Evolutionary conservation across 2,888 invertebrate genomes (phyloP), one percentile per base, ranked within the genome.

Genomic region (Nomada hirtipes): DNA sequence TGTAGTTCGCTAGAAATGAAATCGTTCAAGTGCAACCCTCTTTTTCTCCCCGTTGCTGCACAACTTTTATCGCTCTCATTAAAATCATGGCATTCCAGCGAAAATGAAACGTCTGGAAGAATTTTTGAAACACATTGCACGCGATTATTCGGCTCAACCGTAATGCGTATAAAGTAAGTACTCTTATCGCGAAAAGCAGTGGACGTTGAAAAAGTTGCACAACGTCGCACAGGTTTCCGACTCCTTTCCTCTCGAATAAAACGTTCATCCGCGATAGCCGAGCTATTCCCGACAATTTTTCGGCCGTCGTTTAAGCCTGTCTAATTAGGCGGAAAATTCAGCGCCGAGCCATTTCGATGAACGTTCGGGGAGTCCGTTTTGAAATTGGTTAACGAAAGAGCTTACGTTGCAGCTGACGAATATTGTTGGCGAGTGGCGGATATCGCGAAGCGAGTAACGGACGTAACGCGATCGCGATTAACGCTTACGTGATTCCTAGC

Each of bases 11-110:
- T 55, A 26, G 13, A 13, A 59, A 26, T 42, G 13, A 44, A 15
- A 44, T 44, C 26, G 57, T n/a, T 44, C 42, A 9, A 44, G n/a
- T 47, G 18, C 69, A 9, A 55, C 23, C 15, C 10, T 18, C 4
- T 3, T 42, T 53, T 42, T 7, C 4, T 3, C 4, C 9, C 2
- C 4, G n/a, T 15, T 2, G 59, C 9, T 59, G 10, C 11, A 29
- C 57, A 59, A 23, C 47, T 59, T 59, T 20, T 11, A 26, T 47
- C 10, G 47, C 15, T 70, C 47, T 70, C 59, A n/a, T 69, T 47
- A 69, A 69, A 69, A 47, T 26, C 20, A 13, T 36, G 9, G 18
- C 18, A n/a, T 29, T 47, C 47, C 59, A 13, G 13, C 50, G 29
- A n/a, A 9, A 52, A n/a, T 18, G 65, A n/a, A 50, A 52, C 15